Conservation (phyloP, 1,140 invertebrate genomes). For the Bilobella aurantiaca region DNA sequence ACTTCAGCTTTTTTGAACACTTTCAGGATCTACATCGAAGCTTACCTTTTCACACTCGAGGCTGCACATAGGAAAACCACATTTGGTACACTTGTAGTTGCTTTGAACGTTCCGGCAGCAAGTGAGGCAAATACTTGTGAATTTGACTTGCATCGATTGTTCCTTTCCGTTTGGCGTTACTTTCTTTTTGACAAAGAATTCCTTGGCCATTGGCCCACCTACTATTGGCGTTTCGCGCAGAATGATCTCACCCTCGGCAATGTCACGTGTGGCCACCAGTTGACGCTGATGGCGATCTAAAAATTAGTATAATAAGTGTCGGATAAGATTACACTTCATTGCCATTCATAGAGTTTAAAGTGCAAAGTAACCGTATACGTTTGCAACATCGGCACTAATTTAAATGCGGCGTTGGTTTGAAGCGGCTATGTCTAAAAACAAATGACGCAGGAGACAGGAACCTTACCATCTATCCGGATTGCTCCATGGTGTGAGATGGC, state of each 20-base stretch:
- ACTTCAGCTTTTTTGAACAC: not conserved
- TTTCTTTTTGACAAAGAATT: not conserved
- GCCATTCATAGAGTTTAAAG: too few species aligned
- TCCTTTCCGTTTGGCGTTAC: not conserved
- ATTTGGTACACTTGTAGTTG: constrained; percentile 29
- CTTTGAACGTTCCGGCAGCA: constrained; percentile 22
- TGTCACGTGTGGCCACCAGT: constrained; percentile 22
- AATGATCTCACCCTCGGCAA: constrained; percentile 24
- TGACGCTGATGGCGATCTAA: constrained; percentile 9
- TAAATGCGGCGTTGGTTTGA: not conserved
- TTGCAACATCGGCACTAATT: not conserved
- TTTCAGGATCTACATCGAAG: not conserved
- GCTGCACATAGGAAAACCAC: constrained; percentile 27
- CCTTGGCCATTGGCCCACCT: constrained; percentile 15
- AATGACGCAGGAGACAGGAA: too few species aligned
- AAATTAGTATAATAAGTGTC: too few species aligned
- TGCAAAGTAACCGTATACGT: not conserved
- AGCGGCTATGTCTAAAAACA: not conserved
- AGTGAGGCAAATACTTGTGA: constrained; percentile 24
- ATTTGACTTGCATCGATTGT: not conserved
- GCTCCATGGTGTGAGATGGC: not conserved
- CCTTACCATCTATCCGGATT: not conserved
- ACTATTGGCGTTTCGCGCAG: constrained; percentile 25
- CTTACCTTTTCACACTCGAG: constrained; percentile 27
- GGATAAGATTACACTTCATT: too few species aligned